Evolutionary conservation across 2,888 invertebrate species (phyloP), one percentile per base, ranked within the genome.

Genomic region (Callyntrura sp.): DNA sequence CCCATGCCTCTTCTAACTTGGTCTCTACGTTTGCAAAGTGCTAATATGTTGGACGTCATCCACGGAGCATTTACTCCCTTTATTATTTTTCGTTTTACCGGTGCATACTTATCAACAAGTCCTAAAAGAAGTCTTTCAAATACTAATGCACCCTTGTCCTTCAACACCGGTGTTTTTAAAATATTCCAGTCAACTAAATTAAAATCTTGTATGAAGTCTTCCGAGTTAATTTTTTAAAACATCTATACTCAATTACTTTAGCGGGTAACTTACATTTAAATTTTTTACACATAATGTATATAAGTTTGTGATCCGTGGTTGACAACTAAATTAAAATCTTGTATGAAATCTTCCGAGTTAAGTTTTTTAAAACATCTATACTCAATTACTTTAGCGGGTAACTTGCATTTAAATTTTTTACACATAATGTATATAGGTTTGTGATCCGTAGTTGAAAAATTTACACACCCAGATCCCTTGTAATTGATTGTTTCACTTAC

Each of bases 61-160:
- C 78, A 78, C 9, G 78, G 78, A 25, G 78, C 78, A 55, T 78
- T 78, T 14, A 6, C 3, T 1, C 78, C 78, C 25, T 55, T 78
- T 3, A 78, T 28, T 8, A 78, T 6, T 55, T 78, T 78, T 14
- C 78, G 11, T 35, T 78, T 78, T 9, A 43, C 9, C 0, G 78
- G 78, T 4, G 28, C 28, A 78, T 25, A n/a, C 14, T 55, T 78
- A 2, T 78, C 78, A 12, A 78, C 1, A 1, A 78, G 6, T 5
- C 55, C 55, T n/a, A 78, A 6, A 14, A 78, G 12, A 12, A 28
- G 3, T 25, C n/a, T 12, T 55, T 78, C 78, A 55, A 78, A 78
- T 12, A 55, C 14, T 25, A 25, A 6, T 55, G 78, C n/a, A 11
- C 1, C 28, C 12, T 8, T 78, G n/a, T 9, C 55, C 1, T 6